A percentile compares a stretch with the other conserved stretches of the same genome.
Conservation (phyloP, 2,113 vertebrate species). For the Clarias macrocephalus region DNA sequence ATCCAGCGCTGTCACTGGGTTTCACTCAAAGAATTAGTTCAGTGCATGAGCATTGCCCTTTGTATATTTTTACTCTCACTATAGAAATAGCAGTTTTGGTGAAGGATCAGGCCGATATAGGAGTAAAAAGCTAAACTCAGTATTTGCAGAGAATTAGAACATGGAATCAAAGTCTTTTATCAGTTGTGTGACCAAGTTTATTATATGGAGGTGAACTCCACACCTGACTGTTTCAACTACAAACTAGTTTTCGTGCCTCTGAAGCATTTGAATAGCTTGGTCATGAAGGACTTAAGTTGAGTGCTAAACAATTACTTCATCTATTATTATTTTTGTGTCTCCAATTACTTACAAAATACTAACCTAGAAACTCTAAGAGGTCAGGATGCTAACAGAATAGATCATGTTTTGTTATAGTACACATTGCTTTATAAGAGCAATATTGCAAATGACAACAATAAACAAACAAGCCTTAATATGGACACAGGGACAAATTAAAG, state of each 20-base stretch:
- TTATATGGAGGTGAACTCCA: not conserved
- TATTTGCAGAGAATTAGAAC: not conserved
- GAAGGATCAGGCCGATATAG: not conserved
- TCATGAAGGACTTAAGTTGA: not conserved
- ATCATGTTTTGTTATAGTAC: too few species aligned
- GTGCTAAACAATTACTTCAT: not conserved
- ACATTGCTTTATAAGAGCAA: not conserved
- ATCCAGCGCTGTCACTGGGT: not conserved
- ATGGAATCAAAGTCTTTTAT: not conserved
- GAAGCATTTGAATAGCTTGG: not conserved
- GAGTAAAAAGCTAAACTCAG: not conserved
- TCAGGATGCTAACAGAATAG: not conserved
- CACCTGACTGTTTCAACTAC: not conserved
- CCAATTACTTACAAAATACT: not conserved
- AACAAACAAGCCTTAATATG: not conserved
- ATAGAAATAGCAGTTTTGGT: not conserved
- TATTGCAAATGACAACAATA: not conserved
- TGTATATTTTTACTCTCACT: not conserved
- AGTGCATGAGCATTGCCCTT: constrained; percentile 32
- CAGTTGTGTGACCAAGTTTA: not conserved
- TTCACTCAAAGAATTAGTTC: constrained; percentile 1
- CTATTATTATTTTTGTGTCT: not conserved
- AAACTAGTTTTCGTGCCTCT: not conserved
- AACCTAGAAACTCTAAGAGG: not conserved
- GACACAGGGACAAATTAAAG: not conserved